Evolutionary conservation across 2,888 invertebrate genomes (phyloP).

Genomic region (Thereva nobilitata): DNA sequence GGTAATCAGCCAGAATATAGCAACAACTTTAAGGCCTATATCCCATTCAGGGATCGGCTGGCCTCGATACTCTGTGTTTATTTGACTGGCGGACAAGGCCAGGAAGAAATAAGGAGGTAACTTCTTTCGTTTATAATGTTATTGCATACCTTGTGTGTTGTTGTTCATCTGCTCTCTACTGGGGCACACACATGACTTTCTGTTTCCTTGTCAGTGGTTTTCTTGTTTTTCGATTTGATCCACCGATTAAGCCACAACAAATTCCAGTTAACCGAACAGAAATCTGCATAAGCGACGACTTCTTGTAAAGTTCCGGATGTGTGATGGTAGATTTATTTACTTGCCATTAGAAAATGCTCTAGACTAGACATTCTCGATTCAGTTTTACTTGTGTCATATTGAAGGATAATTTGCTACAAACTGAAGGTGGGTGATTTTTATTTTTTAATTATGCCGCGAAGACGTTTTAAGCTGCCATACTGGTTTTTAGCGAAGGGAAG

Average conservation of each 20-base stretch:
- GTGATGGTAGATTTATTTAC: too few relatives aligned
- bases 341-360: too few relatives aligned
- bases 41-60: constrained; percentile 26
- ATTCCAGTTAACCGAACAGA: constrained; percentile 8
- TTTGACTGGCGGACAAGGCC: constrained; percentile 27
- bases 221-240: not conserved
- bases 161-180: constrained; percentile 21
- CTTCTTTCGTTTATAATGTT: too few relatives aligned
- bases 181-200: constrained; percentile 17
- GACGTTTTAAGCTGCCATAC: too few relatives aligned
- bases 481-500: too few relatives aligned
- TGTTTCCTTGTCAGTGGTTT: constrained; percentile 9
- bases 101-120: constrained; percentile 23
- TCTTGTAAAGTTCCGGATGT: too few relatives aligned
- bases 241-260: not conserved
- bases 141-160: not conserved
- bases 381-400: too few relatives aligned
- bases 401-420: too few relatives aligned
- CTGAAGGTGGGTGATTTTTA: too few relatives aligned
- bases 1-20: constrained; percentile 9
- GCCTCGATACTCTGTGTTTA: constrained; percentile 3
- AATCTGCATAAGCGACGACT: not conserved
- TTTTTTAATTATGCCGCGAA: too few relatives aligned
- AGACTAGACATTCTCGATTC: too few relatives aligned
- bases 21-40: constrained; percentile 25